Evolutionary conservation across 2,888 invertebrate species (phyloP).

Genomic region (Drosophila cognata): DNA sequence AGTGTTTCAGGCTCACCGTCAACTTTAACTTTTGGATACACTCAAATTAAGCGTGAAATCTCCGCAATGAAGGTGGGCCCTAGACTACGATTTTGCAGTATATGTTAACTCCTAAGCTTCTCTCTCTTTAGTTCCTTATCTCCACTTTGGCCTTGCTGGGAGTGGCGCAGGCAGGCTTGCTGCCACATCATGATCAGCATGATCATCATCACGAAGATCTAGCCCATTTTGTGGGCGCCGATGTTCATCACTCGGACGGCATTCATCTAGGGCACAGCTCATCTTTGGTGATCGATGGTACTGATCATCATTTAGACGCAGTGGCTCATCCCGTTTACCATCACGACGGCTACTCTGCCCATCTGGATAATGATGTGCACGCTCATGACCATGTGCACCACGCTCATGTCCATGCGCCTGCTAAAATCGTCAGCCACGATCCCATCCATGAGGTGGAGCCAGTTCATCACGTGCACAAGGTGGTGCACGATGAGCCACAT

Average conservation of each 20-base stretch:
- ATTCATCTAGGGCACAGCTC: slow-evolving; percentile 82
- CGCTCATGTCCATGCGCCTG: slow-evolving; percentile 66
- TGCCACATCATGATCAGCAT: slow-evolving; percentile 69
- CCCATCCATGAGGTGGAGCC: slow-evolving; percentile 83
- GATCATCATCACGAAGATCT: slow-evolving; percentile 69
- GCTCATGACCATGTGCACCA: slow-evolving; percentile 66
- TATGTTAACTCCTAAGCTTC: slow-evolving; percentile 5
- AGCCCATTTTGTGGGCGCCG: slow-evolving; percentile 71
- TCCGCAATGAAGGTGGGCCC: slow-evolving; percentile 82
- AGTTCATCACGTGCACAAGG: slow-evolving; percentile 83
- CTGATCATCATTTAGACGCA: slow-evolving; percentile 63
- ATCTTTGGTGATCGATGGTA: slow-evolving; percentile 79
- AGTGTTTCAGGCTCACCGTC: slow-evolving; percentile 64
- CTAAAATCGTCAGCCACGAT: slow-evolving; percentile 82
- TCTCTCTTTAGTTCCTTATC: slow-evolving; percentile 71
- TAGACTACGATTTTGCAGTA: background rate
- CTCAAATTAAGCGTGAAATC: slow-evolving; percentile 82
- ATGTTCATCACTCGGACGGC: slow-evolving; percentile 72
- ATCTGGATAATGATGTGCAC: slow-evolving; percentile 65
- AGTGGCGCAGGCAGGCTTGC: slow-evolving; percentile 78
- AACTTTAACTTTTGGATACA: slow-evolving; percentile 73
- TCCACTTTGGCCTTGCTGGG: slow-evolving; percentile 82
- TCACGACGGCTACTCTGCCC: slow-evolving; percentile 69
- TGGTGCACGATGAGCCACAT: slow-evolving; percentile 83
- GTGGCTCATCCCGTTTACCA: slow-evolving; percentile 76